phyloP scores from a whole-genome alignment of 2,113 vertebrate genomes.

The Panthera leo region DNA sequence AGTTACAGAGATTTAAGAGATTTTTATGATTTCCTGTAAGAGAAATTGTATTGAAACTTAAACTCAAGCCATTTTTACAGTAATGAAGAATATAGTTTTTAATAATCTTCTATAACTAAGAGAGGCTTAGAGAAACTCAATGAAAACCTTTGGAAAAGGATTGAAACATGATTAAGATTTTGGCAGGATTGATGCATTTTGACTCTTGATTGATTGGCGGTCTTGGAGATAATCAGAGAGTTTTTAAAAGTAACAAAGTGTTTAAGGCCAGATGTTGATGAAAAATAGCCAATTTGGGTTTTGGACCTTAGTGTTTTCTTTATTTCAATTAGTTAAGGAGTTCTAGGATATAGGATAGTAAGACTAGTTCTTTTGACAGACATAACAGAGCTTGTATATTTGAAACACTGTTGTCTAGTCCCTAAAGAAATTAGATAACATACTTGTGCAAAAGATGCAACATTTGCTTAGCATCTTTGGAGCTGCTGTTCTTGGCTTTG shows the following conservation, averaged over 20 bases:
- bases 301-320: conserved; percentile 26
- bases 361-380: conserved; percentile 31
- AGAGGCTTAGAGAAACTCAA: conserved; percentile 24
- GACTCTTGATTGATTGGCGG: neutral
- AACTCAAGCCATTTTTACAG: conserved; percentile 33
- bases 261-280: conserved; percentile 26
- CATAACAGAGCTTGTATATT: neutral
- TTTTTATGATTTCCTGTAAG: conserved; percentile 40
- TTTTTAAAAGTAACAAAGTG: conserved; percentile 37
- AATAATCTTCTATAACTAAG: conserved; percentile 46
- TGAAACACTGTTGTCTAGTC: neutral
- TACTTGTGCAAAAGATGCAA: neutral
- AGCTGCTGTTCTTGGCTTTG: neutral
- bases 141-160: conserved; percentile 34
- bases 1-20: conserved; percentile 35
- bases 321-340: conserved; percentile 37
- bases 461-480: conserved; percentile 23
- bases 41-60: conserved; percentile 41
- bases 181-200: neutral
- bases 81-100: conserved; percentile 5
- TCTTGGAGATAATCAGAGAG: conserved; percentile 28
- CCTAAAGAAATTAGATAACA: neutral
- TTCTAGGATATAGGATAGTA: neutral
- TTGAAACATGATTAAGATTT: conserved; percentile 53
- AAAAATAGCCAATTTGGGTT: conserved; percentile 15